These are phyloP conservation scores for Benitochromis conjunctus DNA, from an alignment of 2,113 vertebrate genomes.

Conservation along the genomic window DNA sequence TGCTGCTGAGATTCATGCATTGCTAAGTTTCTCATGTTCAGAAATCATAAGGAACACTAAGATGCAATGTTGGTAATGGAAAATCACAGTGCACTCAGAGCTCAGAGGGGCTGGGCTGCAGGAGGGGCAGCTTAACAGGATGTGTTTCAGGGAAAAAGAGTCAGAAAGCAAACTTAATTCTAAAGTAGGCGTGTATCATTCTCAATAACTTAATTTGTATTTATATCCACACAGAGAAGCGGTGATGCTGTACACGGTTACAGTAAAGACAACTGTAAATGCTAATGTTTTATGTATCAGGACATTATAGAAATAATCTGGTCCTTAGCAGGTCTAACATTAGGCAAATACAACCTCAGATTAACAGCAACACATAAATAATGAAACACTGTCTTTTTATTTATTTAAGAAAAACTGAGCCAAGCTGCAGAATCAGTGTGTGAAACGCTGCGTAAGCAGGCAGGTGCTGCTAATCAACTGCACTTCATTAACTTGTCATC, in stretches of 20 bases:
- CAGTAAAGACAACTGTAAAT: neutral
- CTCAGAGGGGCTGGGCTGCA: neutral
- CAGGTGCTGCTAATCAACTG: neutral
- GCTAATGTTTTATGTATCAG: neutral
- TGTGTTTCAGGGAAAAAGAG: neutral
- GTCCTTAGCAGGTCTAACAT: neutral
- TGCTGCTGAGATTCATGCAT: neutral
- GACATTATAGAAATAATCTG: neutral
- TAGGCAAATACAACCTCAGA: neutral
- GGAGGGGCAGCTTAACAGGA: neutral
- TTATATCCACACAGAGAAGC: neutral
- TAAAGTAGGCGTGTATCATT: neutral
- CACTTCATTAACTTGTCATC: neutral
- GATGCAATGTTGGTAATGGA: conserved; percentile 25
- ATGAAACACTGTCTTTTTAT: neutral
- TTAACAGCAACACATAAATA: neutral
- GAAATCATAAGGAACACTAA: neutral
- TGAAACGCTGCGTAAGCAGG: neutral
- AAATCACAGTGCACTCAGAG: conserved; percentile 29
- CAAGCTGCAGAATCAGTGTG: neutral
- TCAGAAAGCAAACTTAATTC: neutral
- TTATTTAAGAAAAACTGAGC: neutral
- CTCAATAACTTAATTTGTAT: neutral
- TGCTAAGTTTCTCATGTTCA: neutral
- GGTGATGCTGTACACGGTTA: neutral